These are phyloP conservation scores for Poecilia picta DNA, from an alignment of 2,797 vertebrate genomes.

Conservation along the genomic window DNA sequence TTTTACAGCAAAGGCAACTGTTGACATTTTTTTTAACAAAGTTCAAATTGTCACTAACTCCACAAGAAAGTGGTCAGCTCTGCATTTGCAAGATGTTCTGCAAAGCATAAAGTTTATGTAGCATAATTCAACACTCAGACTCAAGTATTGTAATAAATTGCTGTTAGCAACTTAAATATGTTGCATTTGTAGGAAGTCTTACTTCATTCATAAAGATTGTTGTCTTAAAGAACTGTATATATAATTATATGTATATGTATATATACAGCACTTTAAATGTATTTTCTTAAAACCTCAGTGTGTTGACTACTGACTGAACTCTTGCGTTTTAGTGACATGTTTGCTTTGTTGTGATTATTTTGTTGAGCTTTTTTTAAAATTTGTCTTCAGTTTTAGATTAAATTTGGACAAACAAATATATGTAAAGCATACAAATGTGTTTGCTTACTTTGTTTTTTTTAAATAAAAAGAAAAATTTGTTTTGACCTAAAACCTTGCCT, in stretches of 20 bases:
- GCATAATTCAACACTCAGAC: background rate
- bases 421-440: background rate
- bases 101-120: background rate
- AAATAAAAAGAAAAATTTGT: background rate
- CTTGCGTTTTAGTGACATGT: constrained; percentile 42
- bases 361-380: background rate
- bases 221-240: background rate
- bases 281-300: constrained; percentile 15
- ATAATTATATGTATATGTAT: background rate
- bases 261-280: constrained; percentile 47
- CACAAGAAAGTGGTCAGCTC: background rate
- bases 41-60: background rate
- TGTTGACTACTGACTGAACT: constrained; percentile 57
- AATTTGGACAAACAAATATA: constrained; percentile 8
- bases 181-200: background rate
- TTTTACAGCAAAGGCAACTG: background rate
- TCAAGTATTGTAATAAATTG: background rate
- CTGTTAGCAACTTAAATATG: background rate
- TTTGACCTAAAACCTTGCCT: background rate
- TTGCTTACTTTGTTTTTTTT: background rate
- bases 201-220: background rate
- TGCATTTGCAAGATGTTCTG: background rate
- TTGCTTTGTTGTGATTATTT: constrained; percentile 7
- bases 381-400: constrained; percentile 21
- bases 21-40: background rate